phyloP scores from a whole-genome alignment of 2,113 vertebrate genomes.

The Dicrurus megarhynchus region DNA sequence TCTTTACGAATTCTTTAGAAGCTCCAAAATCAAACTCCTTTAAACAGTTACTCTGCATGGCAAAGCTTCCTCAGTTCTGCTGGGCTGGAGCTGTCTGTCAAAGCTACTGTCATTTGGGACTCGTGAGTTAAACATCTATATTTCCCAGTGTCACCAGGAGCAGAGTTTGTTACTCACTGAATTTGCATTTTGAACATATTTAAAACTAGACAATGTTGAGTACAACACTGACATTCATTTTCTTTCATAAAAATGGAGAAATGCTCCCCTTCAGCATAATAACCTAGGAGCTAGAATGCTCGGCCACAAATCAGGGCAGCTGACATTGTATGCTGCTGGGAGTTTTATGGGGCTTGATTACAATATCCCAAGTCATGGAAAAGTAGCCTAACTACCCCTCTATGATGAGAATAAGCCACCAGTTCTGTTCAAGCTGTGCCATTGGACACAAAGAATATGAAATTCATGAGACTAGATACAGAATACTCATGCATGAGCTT shows the following conservation, averaged over 20 bases:
- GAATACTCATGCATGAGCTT: conserved; percentile 8
- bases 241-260: conserved; percentile 49
- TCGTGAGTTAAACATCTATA: conserved; percentile 27
- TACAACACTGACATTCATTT: conserved; percentile 14
- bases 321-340: neutral
- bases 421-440: conserved; percentile 64
- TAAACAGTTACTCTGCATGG: neutral
- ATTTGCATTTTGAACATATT: conserved; percentile 43
- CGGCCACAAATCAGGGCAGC: conserved; percentile 47
- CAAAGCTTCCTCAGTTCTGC: neutral
- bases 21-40: neutral
- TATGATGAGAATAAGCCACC: conserved; percentile 63
- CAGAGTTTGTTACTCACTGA: neutral
- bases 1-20: neutral
- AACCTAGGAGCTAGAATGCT: conserved; percentile 10
- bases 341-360: conserved; percentile 63
- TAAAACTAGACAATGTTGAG: conserved; percentile 14
- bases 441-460: conserved; percentile 54
- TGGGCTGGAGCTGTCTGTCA: conserved; percentile 9
- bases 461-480: conserved; percentile 67
- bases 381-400: conserved; percentile 48
- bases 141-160: neutral
- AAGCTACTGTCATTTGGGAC: neutral
- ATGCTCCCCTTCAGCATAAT: conserved; percentile 14
- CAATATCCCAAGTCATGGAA: conserved; percentile 55